Conservation (phyloP, 1,140 invertebrate species). For the Helicoverpa armigera region DNA sequence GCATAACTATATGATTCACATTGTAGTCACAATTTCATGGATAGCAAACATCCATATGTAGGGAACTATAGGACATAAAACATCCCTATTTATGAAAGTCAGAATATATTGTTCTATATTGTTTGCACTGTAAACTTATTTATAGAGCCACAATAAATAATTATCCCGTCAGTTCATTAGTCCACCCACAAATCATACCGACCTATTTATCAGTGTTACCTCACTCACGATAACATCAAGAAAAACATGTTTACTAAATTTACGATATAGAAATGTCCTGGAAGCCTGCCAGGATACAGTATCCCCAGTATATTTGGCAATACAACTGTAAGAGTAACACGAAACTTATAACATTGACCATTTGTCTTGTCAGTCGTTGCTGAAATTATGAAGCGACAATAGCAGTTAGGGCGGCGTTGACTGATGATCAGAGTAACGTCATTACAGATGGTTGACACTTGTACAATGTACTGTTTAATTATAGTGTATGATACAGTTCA, state of each 20-base stretch:
- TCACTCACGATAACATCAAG: conserved; percentile 12
- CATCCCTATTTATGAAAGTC: no score
- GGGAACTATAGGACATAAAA: no score
- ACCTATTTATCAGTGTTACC: conserved; percentile 5
- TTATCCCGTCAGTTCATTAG: not conserved
- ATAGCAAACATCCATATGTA: no score
- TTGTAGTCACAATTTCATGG: no score
- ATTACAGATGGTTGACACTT: not conserved
- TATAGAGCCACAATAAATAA: not conserved
- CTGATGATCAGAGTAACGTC: not conserved
- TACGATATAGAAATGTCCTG: conserved; percentile 3
- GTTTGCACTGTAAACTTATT: not conserved
- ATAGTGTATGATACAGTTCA: not conserved
- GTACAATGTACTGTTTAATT: conserved; percentile 7
- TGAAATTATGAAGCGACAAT: conserved; percentile 35
- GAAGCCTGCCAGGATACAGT: conserved; percentile 12
- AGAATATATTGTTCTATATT: no score
- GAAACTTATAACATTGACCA: conserved; percentile 18
- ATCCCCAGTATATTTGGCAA: conserved; percentile 12
- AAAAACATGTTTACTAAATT: conserved; percentile 16
- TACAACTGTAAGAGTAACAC: conserved; percentile 4
- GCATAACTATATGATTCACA: no score
- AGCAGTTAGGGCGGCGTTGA: not conserved
- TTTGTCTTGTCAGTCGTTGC: conserved; percentile 32
- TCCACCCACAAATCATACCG: not conserved